A percentile compares a stretch with the other conserved stretches of the same genome.
Evolutionary conservation across 2,888 invertebrate genomes (phyloP).

Genomic region (Griposia aprilina): DNA sequence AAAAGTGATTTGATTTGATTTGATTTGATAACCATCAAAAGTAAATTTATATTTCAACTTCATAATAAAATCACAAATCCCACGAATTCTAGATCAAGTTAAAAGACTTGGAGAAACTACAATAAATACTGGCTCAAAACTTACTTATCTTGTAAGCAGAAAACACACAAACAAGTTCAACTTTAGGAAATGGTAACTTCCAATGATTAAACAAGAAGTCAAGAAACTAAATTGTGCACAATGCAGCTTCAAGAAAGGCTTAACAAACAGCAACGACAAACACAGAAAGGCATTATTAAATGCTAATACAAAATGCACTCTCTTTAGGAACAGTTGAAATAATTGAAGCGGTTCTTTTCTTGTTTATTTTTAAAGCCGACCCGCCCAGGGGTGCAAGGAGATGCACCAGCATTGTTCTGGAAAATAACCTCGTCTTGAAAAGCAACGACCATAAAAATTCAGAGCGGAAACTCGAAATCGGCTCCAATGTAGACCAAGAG

Average conservation of each 20-base stretch:
- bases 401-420: conserved; percentile 76
- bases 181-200: conserved; percentile 44
- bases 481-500: conserved; percentile 73
- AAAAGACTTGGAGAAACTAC: conserved; percentile 20
- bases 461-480: conserved; percentile 70
- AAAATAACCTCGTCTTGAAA: conserved; percentile 78
- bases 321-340: conserved; percentile 66
- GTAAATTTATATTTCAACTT: neutral
- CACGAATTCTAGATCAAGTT: neutral
- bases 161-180: conserved; percentile 49
- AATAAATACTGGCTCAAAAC: conserved; percentile 45
- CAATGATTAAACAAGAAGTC: conserved; percentile 60
- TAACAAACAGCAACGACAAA: conserved; percentile 51
- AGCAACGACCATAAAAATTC: conserved; percentile 78
- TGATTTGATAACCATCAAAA: neutral
- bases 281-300: conserved; percentile 61
- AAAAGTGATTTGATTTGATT: too few relatives aligned
- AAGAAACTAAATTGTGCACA: conserved; percentile 53
- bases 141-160: conserved; percentile 44
- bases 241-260: conserved; percentile 38
- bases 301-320: conserved; percentile 66
- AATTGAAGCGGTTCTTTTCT: conserved; percentile 71
- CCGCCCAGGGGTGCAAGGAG: conserved; percentile 63
- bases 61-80: neutral
- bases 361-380: conserved; percentile 71